Conservation (phyloP, 92 coral and sea anemone genomes). For the Ricordea florida region DNA sequence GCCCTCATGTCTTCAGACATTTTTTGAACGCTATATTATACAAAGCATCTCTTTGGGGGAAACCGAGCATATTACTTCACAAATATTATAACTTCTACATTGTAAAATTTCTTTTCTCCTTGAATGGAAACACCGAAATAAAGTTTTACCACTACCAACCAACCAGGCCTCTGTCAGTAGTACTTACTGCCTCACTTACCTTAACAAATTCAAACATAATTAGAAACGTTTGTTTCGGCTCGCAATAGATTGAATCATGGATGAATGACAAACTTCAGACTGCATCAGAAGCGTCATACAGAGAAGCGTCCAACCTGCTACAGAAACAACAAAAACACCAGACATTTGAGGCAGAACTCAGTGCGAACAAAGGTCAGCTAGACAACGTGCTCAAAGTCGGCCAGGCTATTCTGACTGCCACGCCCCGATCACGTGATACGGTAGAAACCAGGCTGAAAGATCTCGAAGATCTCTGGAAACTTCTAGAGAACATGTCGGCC, state of each 20-base stretch:
- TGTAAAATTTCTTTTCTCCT: too few relatives aligned
- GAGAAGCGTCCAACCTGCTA: conserved; percentile 85
- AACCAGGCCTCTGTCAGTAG: too few relatives aligned
- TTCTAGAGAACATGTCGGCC: conserved; percentile 68
- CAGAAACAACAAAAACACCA: conserved; percentile 92
- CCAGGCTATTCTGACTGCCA: conserved; percentile 34
- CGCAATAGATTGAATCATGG: conserved; percentile 87
- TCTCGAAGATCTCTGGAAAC: conserved; percentile 85
- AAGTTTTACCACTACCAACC: too few relatives aligned
- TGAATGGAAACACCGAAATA: too few relatives aligned
- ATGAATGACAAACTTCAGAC: conserved; percentile 87
- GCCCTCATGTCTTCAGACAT: too few relatives aligned
- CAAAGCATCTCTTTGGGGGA: too few relatives aligned
- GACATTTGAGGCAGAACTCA: conserved; percentile 90
- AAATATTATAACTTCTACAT: too few relatives aligned
- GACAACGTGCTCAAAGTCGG: conserved; percentile 77
- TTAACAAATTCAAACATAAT: neutral
- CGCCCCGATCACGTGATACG: conserved; percentile 68
- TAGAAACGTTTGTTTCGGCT: neutral
- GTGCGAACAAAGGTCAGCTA: conserved; percentile 83
- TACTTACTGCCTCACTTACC: too few relatives aligned
- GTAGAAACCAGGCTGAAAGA: conserved; percentile 79
- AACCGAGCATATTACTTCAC: too few relatives aligned
- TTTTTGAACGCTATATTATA: too few relatives aligned
- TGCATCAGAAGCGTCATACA: conserved; percentile 90